A percentile compares a stretch with the other conserved stretches of the same genome.
phyloP scores from a whole-genome alignment of 2,113 vertebrate species.

The Chrysemys picta region DNA sequence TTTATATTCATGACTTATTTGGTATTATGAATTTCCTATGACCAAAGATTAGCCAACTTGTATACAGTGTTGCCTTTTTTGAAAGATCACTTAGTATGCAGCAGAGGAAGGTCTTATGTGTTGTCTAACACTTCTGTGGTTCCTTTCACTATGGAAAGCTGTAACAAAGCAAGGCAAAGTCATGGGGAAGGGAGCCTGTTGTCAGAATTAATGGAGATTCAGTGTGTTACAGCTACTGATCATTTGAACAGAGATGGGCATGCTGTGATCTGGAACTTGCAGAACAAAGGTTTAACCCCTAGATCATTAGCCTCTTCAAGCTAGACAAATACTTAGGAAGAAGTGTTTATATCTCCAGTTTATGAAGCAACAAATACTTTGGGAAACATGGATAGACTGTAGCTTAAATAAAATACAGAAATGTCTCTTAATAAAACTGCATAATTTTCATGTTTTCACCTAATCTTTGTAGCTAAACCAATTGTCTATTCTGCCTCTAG shows the following conservation, averaged over 20 bases:
- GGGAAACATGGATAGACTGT: neutral
- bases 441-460: neutral
- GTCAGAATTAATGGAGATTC: neutral
- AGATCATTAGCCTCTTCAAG: neutral
- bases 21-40: neutral
- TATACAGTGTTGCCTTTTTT: neutral
- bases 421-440: neutral
- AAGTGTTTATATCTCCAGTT: rapidly evolving
- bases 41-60: neutral
- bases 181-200: neutral
- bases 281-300: neutral
- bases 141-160: neutral
- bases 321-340: neutral
- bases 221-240: neutral
- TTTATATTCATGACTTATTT: rapidly evolving
- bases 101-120: neutral
- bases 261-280: neutral
- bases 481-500: neutral
- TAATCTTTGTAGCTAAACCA: neutral
- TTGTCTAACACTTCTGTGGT: neutral
- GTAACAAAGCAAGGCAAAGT: rapidly evolving
- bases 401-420: neutral
- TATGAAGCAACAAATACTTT: neutral
- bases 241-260: neutral
- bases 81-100: neutral